These are phyloP conservation scores for Festucalex cinctus DNA, from an alignment of 2,113 vertebrate species.

Conservation along the genomic window DNA sequence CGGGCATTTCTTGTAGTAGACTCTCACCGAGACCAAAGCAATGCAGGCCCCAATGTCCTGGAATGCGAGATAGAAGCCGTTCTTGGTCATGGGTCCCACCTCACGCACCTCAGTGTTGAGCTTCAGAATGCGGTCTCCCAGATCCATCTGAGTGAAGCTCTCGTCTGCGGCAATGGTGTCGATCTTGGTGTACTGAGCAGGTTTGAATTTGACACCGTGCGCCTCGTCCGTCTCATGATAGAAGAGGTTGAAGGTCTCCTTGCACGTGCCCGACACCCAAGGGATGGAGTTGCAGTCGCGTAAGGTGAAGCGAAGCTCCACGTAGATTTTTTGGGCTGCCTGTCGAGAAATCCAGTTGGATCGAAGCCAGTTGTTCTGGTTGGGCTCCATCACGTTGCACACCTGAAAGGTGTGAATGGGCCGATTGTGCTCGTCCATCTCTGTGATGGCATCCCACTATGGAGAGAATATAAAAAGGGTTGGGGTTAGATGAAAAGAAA, in stretches of 20 bases:
- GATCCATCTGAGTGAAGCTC: slow-evolving; percentile 96
- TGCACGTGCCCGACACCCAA: slow-evolving; percentile 92
- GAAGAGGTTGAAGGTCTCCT: slow-evolving; percentile 94
- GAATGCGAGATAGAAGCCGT: slow-evolving; percentile 92
- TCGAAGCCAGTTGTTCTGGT: slow-evolving; percentile 97
- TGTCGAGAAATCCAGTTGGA: slow-evolving; percentile 94
- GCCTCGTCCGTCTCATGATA: slow-evolving; percentile 91
- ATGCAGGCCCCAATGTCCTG: slow-evolving; percentile 96
- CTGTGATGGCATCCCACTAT: slow-evolving; percentile 95
- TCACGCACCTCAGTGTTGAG: slow-evolving; percentile 94
- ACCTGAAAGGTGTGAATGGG: slow-evolving; percentile 97
- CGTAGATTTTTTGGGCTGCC: slow-evolving; percentile 90
- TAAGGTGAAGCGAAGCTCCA: slow-evolving; percentile 93
- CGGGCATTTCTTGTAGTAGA: slow-evolving; percentile 95
- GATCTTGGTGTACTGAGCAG: slow-evolving; percentile 86
- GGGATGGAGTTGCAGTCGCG: slow-evolving; percentile 97
- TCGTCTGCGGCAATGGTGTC: slow-evolving; percentile 95
- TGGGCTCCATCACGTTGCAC: slow-evolving; percentile 94
- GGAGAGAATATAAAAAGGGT: slow-evolving; percentile 34
- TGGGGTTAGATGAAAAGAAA: neutral
- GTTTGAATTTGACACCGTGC: slow-evolving; percentile 84
- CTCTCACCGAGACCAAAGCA: slow-evolving; percentile 88
- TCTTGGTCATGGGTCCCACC: slow-evolving; percentile 86
- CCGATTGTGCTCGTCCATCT: slow-evolving; percentile 95
- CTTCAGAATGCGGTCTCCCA: slow-evolving; percentile 93